Percentiles rank a stretch among this genome's conserved stretches.
These are phyloP conservation scores for Synergus japonicus DNA, from an alignment of 2,888 invertebrate species.

Conservation along the genomic window DNA sequence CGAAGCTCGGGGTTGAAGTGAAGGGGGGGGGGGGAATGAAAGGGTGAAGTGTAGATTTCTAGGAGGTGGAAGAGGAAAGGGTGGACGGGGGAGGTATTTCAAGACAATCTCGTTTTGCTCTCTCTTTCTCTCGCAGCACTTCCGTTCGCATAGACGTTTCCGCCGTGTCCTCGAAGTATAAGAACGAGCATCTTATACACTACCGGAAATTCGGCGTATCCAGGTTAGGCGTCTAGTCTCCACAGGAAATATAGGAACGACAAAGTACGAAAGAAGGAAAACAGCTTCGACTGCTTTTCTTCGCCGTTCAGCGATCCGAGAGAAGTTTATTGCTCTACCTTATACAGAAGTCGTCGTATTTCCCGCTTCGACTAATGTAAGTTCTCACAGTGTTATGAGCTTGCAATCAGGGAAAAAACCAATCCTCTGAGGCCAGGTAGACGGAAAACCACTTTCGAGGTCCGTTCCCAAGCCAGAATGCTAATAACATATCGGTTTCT, in stretches of 20 bases:
- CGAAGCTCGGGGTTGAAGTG: constrained; percentile 18
- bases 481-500: constrained; percentile 34
- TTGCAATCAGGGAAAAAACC: constrained; percentile 43
- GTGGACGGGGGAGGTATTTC: background rate
- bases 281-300: constrained; percentile 52
- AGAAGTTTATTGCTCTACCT: constrained; percentile 63
- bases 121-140: constrained; percentile 52
- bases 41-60: background rate
- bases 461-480: constrained; percentile 20
- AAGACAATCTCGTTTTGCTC: constrained; percentile 46
- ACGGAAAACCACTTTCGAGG: constrained; percentile 24
- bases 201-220: constrained; percentile 62
- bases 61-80: constrained; percentile 7
- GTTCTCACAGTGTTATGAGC: constrained; percentile 48
- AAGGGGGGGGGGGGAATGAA: background rate
- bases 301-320: constrained; percentile 50
- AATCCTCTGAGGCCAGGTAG: constrained; percentile 3
- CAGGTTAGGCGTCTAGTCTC: constrained; percentile 55
- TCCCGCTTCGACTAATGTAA: constrained; percentile 52
- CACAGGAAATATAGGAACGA: constrained; percentile 36
- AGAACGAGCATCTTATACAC: constrained; percentile 54
- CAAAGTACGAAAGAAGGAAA: constrained; percentile 44
- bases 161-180: constrained; percentile 56
- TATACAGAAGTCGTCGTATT: constrained; percentile 54
- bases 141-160: constrained; percentile 62